These are phyloP conservation scores for Nymphalis polychloros DNA, from an alignment of 2,888 invertebrate species.

Conservation along the genomic window DNA sequence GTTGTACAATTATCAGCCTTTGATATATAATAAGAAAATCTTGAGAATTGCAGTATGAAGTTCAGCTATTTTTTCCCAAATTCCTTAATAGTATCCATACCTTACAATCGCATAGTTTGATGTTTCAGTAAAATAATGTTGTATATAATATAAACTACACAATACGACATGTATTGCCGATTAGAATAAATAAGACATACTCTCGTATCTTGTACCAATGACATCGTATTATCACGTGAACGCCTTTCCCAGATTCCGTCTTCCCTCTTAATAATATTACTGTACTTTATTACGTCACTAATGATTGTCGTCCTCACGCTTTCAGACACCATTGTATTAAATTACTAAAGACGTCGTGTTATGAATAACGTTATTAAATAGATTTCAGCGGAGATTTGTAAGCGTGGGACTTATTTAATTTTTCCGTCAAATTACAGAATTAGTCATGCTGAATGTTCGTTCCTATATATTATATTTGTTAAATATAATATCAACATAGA, in stretches of 20 bases:
- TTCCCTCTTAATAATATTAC: conserved; percentile 44
- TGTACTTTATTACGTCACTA: conserved; percentile 46
- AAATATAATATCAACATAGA: no score
- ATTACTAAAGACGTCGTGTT: conserved; percentile 38
- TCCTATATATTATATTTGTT: no score
- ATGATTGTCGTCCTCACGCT: conserved; percentile 41
- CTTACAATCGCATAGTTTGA: no score
- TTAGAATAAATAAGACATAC: neutral
- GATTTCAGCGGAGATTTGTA: conserved; percentile 23
- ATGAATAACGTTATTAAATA: conserved; percentile 37
- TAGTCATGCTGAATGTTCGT: no score
- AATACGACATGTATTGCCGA: no score
- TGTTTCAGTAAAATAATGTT: neutral
- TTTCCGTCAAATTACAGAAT: neutral
- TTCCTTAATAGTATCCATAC: no score
- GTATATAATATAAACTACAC: no score
- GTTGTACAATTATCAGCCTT: no score
- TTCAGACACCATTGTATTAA: conserved; percentile 37
- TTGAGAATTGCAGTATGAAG: no score
- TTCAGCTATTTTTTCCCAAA: no score
- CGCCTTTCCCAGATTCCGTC: conserved; percentile 41
- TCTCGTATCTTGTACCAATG: conserved; percentile 23
- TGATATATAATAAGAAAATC: no score
- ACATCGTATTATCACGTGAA: conserved; percentile 38
- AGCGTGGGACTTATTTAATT: conserved; percentile 2